phyloP scores from a whole-genome alignment of 1,140 invertebrate species.

The Bicyclus anynana region DNA sequence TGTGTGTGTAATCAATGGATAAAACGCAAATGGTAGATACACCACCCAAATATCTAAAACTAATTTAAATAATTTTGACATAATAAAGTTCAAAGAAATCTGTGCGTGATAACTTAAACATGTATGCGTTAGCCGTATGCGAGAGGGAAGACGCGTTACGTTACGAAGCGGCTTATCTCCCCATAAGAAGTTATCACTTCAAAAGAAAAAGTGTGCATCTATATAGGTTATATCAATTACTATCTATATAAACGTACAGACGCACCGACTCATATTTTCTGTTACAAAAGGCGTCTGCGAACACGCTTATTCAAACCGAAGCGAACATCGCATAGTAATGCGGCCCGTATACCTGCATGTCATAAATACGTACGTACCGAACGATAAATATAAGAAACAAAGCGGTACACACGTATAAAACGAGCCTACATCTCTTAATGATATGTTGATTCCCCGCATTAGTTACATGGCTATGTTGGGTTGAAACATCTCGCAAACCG shows the following conservation, averaged over 20 bases:
- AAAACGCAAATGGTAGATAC: no score
- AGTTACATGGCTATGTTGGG: conserved; percentile 75
- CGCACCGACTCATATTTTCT: conserved; percentile 22
- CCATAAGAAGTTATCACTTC: no score
- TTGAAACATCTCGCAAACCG: conserved; percentile 70
- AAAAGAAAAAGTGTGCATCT: no score
- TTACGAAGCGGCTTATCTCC: no score
- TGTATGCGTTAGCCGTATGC: no score
- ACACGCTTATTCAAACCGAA: conserved; percentile 48
- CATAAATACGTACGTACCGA: conserved; percentile 66
- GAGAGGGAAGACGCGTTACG: no score
- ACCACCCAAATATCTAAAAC: no score
- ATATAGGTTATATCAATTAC: no score
- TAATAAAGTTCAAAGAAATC: no score
- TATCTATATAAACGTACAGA: not conserved
- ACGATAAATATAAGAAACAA: conserved; percentile 73
- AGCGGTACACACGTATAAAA: conserved; percentile 73
- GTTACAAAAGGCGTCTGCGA: conserved; percentile 58
- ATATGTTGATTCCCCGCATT: conserved; percentile 76
- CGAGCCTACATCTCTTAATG: conserved; percentile 74
- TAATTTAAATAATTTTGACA: no score
- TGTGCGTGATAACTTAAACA: no score
- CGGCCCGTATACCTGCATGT: conserved; percentile 44
- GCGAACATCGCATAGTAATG: conserved; percentile 49
- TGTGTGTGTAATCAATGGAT: no score